phyloP scores from a whole-genome alignment of 2,113 vertebrate species.

The Colistium nudipinnis region DNA sequence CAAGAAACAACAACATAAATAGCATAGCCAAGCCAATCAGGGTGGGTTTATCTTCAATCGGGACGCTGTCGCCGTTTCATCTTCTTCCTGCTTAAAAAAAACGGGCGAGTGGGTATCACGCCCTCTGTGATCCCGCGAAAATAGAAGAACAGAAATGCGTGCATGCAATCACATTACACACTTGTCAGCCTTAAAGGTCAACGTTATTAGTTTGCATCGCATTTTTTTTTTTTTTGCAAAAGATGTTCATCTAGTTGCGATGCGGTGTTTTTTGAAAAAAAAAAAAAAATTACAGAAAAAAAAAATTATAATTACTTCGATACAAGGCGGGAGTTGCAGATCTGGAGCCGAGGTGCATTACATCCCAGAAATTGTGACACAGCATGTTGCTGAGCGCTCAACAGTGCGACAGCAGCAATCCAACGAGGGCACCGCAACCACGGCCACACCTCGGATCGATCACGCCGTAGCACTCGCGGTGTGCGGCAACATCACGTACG shows the following conservation, averaged over 20 bases:
- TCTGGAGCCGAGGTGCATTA: too few relatives aligned
- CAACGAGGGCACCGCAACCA: constrained; percentile 22
- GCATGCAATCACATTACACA: constrained; percentile 75
- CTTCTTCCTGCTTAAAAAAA: constrained; percentile 52
- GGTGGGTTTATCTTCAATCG: constrained; percentile 63
- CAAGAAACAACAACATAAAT: constrained; percentile 32
- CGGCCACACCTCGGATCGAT: constrained; percentile 49
- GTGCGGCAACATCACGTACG: constrained; percentile 53
- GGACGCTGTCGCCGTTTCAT: constrained; percentile 55
- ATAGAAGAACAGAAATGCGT: constrained; percentile 34
- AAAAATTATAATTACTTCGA: too few relatives aligned
- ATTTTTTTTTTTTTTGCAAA: too few relatives aligned
- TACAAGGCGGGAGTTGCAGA: too few relatives aligned
- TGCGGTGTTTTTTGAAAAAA: too few relatives aligned
- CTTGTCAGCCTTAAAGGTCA: constrained; percentile 81
- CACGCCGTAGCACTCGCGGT: constrained; percentile 4
- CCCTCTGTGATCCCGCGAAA: constrained; percentile 59
- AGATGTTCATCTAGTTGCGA: constrained; percentile 7
- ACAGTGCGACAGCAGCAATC: constrained; percentile 32
- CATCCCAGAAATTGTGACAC: constrained; percentile 16
- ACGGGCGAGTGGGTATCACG: constrained; percentile 44
- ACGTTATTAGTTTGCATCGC: constrained; percentile 65
- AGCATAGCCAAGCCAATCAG: constrained; percentile 54
- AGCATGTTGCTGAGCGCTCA: constrained; percentile 23
- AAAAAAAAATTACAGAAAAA: too few relatives aligned